phyloP scores from a whole-genome alignment of 64 coral and sea anemone species.

The Catalaphyllia jardinei region DNA sequence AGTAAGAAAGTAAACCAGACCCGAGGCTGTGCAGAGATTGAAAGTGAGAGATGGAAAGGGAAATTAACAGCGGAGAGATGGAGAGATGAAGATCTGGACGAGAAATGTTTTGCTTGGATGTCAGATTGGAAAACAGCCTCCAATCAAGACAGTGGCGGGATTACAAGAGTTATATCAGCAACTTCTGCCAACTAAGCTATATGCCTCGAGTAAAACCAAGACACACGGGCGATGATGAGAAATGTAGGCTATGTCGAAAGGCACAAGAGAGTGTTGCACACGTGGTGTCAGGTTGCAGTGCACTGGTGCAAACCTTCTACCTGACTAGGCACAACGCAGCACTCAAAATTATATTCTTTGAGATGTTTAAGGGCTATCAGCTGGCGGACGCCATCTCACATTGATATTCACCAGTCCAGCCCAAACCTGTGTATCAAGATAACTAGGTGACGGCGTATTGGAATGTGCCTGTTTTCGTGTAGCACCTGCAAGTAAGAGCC shows the following conservation, averaged over 20 bases:
- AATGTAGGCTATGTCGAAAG: neutral
- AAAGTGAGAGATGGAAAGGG: slow-evolving; percentile 16
- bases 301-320: too few species aligned
- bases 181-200: slow-evolving; percentile 3
- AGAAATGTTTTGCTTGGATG: neutral
- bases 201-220: neutral
- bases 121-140: neutral
- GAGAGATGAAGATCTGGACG: neutral
- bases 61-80: slow-evolving; percentile 11
- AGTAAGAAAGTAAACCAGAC: neutral
- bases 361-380: slow-evolving; percentile 2
- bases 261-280: slow-evolving; percentile 9
- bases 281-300: too few species aligned
- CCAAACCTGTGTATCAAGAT: slow-evolving; percentile 15
- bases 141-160: neutral
- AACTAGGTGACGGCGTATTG: slow-evolving; percentile 9
- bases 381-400: slow-evolving; percentile 4
- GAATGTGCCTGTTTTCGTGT: too few species aligned
- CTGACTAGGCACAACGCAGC: too few species aligned
- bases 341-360: slow-evolving; percentile 42
- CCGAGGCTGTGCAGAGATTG: neutral
- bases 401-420: slow-evolving; percentile 17
- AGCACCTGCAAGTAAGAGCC: too few species aligned
- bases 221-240: neutral
- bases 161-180: neutral